A percentile compares a stretch with the other conserved stretches of the same genome.
Evolutionary conservation across 2,113 vertebrate species (phyloP).

Genomic region (Bufo bufo): DNA sequence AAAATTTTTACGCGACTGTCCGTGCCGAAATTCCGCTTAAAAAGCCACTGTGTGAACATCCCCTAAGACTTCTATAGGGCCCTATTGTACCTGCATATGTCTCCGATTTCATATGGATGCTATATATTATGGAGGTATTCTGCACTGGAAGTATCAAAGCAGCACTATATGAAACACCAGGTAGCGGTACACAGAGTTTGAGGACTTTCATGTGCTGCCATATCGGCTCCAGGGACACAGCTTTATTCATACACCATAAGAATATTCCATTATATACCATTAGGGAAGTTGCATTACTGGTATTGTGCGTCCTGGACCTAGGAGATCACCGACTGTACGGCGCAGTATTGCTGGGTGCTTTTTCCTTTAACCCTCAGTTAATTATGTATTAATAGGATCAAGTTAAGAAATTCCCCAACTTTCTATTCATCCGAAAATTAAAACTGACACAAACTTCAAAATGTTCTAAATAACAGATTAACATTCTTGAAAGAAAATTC

Average conservation of each 20-base stretch:
- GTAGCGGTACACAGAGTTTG: background rate
- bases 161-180: background rate
- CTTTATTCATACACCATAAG: background rate
- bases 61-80: too few relatives aligned
- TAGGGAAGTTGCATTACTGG: background rate
- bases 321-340: background rate
- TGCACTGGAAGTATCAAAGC: too few relatives aligned
- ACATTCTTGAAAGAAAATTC: background rate
- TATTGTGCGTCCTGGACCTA: background rate
- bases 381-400: conserved; percentile 6
- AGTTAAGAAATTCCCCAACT: background rate
- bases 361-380: background rate
- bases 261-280: background rate
- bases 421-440: conserved; percentile 14
- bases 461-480: background rate
- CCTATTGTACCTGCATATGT: too few relatives aligned
- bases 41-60: too few relatives aligned
- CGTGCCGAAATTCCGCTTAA: too few relatives aligned
- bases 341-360: background rate
- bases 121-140: too few relatives aligned
- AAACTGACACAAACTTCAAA: conserved; percentile 17
- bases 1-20: too few relatives aligned
- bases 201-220: too few relatives aligned
- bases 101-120: too few relatives aligned
- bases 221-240: background rate